Conservation (phyloP, 2,797 vertebrate genomes). For the Sternarchorhynchus goeldii region DNA sequence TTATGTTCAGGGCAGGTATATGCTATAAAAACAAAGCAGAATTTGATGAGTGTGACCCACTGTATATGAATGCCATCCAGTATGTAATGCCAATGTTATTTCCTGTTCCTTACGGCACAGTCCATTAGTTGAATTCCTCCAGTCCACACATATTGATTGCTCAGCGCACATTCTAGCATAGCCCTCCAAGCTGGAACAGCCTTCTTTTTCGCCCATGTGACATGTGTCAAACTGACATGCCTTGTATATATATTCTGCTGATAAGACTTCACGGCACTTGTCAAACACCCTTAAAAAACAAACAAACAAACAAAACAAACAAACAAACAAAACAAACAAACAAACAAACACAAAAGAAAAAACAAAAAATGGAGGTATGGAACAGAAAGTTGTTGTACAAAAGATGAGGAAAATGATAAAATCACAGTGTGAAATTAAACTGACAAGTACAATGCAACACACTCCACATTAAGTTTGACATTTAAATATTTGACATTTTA, state of each 20-base stretch:
- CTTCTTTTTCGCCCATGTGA: conserved; percentile 6
- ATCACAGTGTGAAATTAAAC: too few species aligned
- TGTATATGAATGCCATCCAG: background rate
- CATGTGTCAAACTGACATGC: conserved; percentile 74
- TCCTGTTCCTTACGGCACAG: conserved; percentile 71
- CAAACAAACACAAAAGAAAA: conserved; percentile 12
- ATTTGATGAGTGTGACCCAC: background rate
- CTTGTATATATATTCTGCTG: conserved; percentile 61
- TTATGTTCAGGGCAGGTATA: conserved; percentile 70
- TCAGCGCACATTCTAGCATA: conserved; percentile 73
- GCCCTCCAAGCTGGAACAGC: conserved; percentile 74
- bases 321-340: conserved; percentile 48
- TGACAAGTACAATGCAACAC: too few species aligned
- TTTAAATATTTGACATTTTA: too few species aligned
- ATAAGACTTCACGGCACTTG: conserved; percentile 69
- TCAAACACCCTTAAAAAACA: conserved; percentile 71
- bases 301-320: conserved; percentile 27
- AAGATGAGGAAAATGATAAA: too few species aligned
- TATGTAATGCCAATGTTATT: background rate
- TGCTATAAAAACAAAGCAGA: conserved; percentile 62
- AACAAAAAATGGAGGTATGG: background rate
- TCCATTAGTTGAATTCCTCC: conserved; percentile 76
- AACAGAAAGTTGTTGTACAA: too few species aligned
- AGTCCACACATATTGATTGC: conserved; percentile 69
- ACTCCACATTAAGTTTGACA: too few species aligned